A percentile compares a stretch with the other conserved stretches of the same genome.
Evolutionary conservation across 2,888 invertebrate species (phyloP).

Genomic region (Drosophila mercatorum): DNA sequence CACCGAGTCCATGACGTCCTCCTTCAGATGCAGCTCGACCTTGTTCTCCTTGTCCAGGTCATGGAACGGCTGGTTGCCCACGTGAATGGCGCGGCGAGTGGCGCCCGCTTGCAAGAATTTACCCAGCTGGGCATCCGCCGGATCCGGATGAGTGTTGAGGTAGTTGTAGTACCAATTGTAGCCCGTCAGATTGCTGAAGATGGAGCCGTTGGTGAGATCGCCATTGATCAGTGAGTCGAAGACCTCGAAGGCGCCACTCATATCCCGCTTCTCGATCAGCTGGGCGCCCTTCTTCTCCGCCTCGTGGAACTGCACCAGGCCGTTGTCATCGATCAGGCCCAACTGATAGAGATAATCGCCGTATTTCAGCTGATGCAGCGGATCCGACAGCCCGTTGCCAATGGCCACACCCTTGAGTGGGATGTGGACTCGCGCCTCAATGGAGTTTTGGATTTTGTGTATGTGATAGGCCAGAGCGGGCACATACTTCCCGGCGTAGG

Average conservation of each 20-base stretch:
- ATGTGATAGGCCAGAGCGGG: constrained; percentile 90
- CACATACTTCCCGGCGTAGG: constrained; percentile 92
- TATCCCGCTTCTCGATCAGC: constrained; percentile 88
- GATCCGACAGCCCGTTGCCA: constrained; percentile 93
- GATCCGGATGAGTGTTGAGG: constrained; percentile 87
- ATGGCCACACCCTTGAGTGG: constrained; percentile 86
- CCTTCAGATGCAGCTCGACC: constrained; percentile 90
- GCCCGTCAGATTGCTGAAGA: constrained; percentile 86
- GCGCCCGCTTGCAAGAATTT: constrained; percentile 82
- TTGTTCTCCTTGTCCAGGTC: constrained; percentile 83
- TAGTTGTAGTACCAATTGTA: constrained; percentile 83
- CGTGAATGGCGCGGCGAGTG: constrained; percentile 91
- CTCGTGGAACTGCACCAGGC: constrained; percentile 86
- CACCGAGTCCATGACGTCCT: constrained; percentile 93
- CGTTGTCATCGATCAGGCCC: constrained; percentile 87
- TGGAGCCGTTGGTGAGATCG: constrained; percentile 86
- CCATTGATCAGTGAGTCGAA: constrained; percentile 90
- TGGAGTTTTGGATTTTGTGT: constrained; percentile 85
- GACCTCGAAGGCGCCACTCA: constrained; percentile 89
- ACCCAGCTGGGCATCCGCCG: constrained; percentile 86
- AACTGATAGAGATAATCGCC: constrained; percentile 92
- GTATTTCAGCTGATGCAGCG: constrained; percentile 90
- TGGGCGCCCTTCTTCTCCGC: constrained; percentile 86
- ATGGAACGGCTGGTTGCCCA: constrained; percentile 91
- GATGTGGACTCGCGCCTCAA: constrained; percentile 74